Conservation (phyloP, 2,797 vertebrate genomes). For the Yasuhikotakia modesta region DNA sequence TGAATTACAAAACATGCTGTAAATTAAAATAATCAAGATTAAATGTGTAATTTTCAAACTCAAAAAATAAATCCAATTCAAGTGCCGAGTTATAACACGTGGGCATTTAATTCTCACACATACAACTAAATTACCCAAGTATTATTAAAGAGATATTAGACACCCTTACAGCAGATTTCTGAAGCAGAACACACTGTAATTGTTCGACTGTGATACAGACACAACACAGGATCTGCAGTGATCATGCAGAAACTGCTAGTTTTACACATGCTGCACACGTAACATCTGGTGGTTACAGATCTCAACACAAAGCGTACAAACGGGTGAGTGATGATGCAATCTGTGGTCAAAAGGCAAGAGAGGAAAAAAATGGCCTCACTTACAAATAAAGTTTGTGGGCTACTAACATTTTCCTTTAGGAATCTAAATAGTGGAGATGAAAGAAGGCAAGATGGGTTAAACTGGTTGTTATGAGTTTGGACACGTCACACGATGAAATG, state of each 20-base stretch:
- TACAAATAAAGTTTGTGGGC: conserved; percentile 92
- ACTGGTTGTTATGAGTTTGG: conserved; percentile 32
- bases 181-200: not conserved
- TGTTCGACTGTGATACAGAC: conserved; percentile 5
- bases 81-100: conserved; percentile 26
- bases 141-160: not conserved
- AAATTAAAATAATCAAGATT: not conserved
- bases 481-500: conserved; percentile 40
- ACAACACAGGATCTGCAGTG: conserved; percentile 44
- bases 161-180: not conserved
- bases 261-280: conserved; percentile 49
- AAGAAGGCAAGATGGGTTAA: conserved; percentile 69
- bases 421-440: conserved; percentile 83
- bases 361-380: conserved; percentile 78
- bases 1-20: conserved; percentile 32
- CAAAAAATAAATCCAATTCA: conserved; percentile 19
- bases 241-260: conserved; percentile 46
- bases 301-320: conserved; percentile 49
- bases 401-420: conserved; percentile 94
- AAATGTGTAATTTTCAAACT: conserved; percentile 7
- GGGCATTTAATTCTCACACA: conserved; percentile 17
- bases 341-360: conserved; percentile 63
- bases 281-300: conserved; percentile 36
- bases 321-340: conserved; percentile 64
- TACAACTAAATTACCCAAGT: not conserved